Percentiles rank a stretch among this genome's conserved stretches.
These are phyloP conservation scores for Nicator chloris DNA, from an alignment of 2,113 vertebrate genomes.

Conservation along the genomic window DNA sequence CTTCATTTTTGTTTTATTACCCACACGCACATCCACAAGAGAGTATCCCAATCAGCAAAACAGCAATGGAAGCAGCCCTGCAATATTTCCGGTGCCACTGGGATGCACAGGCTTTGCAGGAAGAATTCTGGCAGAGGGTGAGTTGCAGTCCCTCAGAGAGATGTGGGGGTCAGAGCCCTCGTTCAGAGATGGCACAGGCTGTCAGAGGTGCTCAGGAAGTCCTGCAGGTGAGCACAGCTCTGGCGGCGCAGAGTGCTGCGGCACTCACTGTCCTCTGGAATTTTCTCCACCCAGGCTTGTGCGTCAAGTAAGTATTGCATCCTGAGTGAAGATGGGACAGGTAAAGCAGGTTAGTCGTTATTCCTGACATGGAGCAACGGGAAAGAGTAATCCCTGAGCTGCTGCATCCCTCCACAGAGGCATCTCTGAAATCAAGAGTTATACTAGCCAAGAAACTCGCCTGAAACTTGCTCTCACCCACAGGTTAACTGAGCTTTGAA, in stretches of 20 bases:
- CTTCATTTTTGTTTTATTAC: background rate
- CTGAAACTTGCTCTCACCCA: background rate
- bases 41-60: background rate
- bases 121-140: background rate
- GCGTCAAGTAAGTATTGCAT: slow-evolving; percentile 66
- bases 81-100: background rate
- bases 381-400: accelerated
- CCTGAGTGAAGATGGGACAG: background rate
- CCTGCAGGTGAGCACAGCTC: slow-evolving; percentile 48
- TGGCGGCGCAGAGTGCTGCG: slow-evolving; percentile 21
- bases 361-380: background rate
- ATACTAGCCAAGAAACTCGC: background rate
- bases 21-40: background rate
- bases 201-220: slow-evolving; percentile 19
- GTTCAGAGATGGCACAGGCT: slow-evolving; percentile 6
- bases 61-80: background rate
- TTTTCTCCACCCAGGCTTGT: slow-evolving; percentile 69
- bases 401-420: background rate
- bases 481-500: background rate
- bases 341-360: background rate
- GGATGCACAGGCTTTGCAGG: background rate
- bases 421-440: background rate
- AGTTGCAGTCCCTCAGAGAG: accelerated
- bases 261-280: slow-evolving; percentile 38
- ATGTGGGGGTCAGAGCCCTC: background rate